Evolutionary conservation across 2,797 vertebrate species (phyloP), one percentile per base, ranked within the genome.

Genomic region (Gouania willdenowi): DNA sequence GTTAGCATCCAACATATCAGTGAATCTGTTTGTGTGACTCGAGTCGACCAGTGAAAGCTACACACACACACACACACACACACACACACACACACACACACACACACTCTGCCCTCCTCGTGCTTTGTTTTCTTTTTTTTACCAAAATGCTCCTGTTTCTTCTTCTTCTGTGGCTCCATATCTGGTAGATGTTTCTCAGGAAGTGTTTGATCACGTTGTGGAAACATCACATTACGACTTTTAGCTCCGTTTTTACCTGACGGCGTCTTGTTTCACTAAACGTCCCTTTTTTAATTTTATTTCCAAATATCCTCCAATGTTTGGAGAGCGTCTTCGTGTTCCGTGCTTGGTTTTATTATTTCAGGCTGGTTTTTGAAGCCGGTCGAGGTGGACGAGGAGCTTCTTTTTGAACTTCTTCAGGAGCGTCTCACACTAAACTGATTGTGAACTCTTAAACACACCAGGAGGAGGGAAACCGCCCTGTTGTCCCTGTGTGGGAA

Each of bases 131-230:
- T 8, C 4, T 32, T 22, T 16, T 19, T 14, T 20, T 2, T 8
- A 5, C 1, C 3, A 3, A 18, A 30, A 10, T 5, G 5, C 6
- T 5, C n/a, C 4, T 6, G 6, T 5, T 11, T 7, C n/a, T 19
- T 13, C 8, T 51, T 50, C 43, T 39, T 46, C 4, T 6, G 6
- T 5, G 11, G 7, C n/a, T 19, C 13, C 43, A 46, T 14, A 23
- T 63, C 83, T 76, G 75, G 71, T 75, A 74, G 71, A 79, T 66
- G 49, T 75, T 77, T 81, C 83, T 86, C 82, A 86, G 83, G 83
- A 84, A 84, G 80, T 70, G 55, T 71, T 81, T 61, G 45, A 77
- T 62, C 62, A 59, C 75, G n/a, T 63, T 57, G 66, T 83, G 83
- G 75, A 81, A 82, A 79, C 75, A 46, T 37, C 37, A 7, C 51